Base-by-base conservation (phyloP, 2,113 vertebrate species). In the Tichodroma muraria region DNA sequence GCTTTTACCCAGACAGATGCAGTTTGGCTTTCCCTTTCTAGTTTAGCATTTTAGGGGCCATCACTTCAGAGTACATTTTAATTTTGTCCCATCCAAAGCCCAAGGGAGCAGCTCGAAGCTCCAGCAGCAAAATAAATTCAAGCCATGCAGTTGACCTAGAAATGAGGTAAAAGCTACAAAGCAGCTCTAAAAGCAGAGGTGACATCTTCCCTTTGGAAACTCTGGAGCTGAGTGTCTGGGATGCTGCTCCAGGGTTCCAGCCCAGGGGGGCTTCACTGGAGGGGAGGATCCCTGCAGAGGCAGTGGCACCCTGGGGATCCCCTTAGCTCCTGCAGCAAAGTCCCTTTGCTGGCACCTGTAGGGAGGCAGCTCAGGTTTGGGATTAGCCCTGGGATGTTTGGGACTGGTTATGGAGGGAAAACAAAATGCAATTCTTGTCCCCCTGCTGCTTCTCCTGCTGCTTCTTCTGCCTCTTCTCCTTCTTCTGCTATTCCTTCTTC, bases 361-460 rank as follows among this genome's bases (percentile, higher is more conserved):
- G 56, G 61, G 49, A 42, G 60, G 33, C 50, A 21, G 60, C 47
- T 33, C 60, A 18, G 45, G 50, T 40, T 33, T 52, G 25, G 65
- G 70, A 24, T 59, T 15, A 52, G 20, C 28, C 24, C 23, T 5
- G 59, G 11, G 12, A 37, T 69, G 54, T 79, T 47, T 45, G 42
- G 49, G 73, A 27, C 53, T 84, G 70, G 22, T 72, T 57, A 42
- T 17, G 10, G 8, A 35, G 50, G n/a, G 7, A 57, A 81, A 42
- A n/a, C 30, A 47, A 49, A 27, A 17, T 44, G 37, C 33, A 6
- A 20, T 50, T 9, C 44, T 65, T 14, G 4, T 47, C 4, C 30
- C 42, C 4, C 52, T 56, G 9, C 40, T 28, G 3, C 71, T 44
- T 2, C 22, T 44, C 0, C 38, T 54, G 1, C 70, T 60, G 0